Evolutionary conservation across 1,140 invertebrate genomes (phyloP).

Genomic region (Drosophila simulans): DNA sequence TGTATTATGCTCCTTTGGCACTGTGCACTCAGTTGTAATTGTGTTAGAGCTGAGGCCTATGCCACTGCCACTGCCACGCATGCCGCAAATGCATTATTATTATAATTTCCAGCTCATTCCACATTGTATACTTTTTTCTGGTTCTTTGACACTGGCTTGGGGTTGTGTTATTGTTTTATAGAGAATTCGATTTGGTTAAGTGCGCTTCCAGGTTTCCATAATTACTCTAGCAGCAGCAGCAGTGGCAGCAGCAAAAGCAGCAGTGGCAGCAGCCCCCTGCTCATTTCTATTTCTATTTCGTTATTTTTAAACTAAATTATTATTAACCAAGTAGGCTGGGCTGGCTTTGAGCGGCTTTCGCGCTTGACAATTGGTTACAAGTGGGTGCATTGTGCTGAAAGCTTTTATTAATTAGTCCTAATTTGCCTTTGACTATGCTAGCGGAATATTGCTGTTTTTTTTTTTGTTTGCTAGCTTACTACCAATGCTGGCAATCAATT

Average conservation of each 20-base stretch:
- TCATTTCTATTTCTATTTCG: conserved; percentile 15
- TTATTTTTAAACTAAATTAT: conserved; percentile 72
- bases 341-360: conserved; percentile 28
- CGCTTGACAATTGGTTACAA: conserved; percentile 31
- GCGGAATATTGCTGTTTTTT: conserved; percentile 17
- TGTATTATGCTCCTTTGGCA: neutral
- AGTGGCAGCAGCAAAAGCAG: neutral
- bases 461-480: neutral
- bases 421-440: conserved; percentile 62
- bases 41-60: conserved; percentile 71
- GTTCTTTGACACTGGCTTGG: conserved; percentile 29
- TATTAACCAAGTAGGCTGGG: conserved; percentile 45
- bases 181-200: conserved; percentile 81
- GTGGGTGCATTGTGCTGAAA: conserved; percentile 37
- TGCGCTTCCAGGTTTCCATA: conserved; percentile 61
- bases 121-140: conserved; percentile 26
- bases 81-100: conserved; percentile 75
- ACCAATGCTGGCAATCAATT: conserved; percentile 46
- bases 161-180: conserved; percentile 68
- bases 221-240: conserved; percentile 16
- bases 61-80: conserved; percentile 66
- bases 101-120: conserved; percentile 68
- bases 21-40: conserved; percentile 67
- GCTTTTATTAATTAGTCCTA: conserved; percentile 76
- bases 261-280: no score